These are phyloP conservation scores for Morone chrysops DNA, from an alignment of 2,113 vertebrate genomes.

Conservation along the genomic window DNA sequence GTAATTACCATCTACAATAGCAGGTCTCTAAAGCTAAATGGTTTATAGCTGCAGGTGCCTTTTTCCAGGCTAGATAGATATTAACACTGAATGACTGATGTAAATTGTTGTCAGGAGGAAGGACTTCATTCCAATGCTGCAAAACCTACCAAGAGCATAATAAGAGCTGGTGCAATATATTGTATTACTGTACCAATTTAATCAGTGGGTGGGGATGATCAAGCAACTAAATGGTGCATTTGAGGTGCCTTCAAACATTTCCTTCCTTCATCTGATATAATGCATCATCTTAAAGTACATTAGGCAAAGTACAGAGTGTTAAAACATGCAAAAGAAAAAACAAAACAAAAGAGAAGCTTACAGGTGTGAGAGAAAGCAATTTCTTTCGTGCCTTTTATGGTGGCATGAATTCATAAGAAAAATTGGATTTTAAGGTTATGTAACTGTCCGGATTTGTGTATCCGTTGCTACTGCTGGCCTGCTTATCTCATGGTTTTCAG, in stretches of 20 bases:
- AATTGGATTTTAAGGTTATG: conserved; percentile 50
- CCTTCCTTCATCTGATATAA: neutral
- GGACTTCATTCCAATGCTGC: conserved; percentile 17
- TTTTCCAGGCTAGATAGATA: conserved; percentile 23
- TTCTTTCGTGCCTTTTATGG: conserved; percentile 35
- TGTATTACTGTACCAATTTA: neutral
- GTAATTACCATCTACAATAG: conserved; percentile 31
- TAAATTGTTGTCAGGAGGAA: conserved; percentile 23
- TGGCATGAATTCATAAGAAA: conserved; percentile 8
- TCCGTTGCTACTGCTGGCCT: neutral
- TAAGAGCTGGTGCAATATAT: conserved; percentile 3
- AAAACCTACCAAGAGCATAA: neutral
- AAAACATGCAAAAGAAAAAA: too few relatives aligned
- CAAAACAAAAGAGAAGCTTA: conserved; percentile 7
- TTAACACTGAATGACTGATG: conserved; percentile 16
- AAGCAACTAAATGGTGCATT: neutral
- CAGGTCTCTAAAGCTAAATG: conserved; percentile 14
- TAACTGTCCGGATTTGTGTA: conserved; percentile 32
- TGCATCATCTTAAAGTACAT: neutral
- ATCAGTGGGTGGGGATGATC: neutral
- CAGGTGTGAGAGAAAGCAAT: conserved; percentile 16
- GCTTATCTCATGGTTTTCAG: neutral
- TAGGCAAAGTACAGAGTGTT: conserved; percentile 3
- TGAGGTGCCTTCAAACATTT: neutral
- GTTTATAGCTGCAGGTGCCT: conserved; percentile 45